These are phyloP conservation scores for Spilogale gracilis DNA, from an alignment of 2,113 vertebrate genomes.

Conservation along the genomic window DNA sequence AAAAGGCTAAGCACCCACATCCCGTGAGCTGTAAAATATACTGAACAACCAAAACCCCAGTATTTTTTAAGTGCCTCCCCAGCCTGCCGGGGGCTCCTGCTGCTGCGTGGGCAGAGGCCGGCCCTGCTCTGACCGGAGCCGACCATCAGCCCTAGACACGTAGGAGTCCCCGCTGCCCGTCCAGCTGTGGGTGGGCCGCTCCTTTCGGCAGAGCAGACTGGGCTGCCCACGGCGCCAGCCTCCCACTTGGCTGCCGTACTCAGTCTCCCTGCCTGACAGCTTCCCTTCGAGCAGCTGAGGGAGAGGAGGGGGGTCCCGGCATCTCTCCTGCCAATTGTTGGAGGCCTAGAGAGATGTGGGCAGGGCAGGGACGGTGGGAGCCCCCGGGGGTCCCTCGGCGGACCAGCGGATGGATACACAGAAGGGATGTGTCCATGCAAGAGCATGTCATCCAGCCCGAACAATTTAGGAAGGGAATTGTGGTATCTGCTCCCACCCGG, in stretches of 20 bases:
- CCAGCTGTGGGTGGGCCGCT: background rate
- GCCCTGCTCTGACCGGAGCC: background rate
- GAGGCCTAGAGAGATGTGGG: rapidly evolving
- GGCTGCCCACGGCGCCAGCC: rapidly evolving
- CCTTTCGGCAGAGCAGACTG: background rate
- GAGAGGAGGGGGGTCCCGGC: background rate
- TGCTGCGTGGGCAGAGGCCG: rapidly evolving
- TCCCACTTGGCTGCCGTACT: rapidly evolving
- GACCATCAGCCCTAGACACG: rapidly evolving
- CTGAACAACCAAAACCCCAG: rapidly evolving
- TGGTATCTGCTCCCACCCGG: rapidly evolving
- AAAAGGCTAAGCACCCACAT: rapidly evolving
- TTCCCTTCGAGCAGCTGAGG: background rate
- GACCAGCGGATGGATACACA: rapidly evolving
- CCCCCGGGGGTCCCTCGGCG: rapidly evolving
- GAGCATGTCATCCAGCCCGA: rapidly evolving
- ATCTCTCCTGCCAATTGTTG: rapidly evolving
- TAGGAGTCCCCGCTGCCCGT: background rate
- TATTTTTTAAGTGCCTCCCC: rapidly evolving
- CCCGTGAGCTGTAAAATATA: background rate
- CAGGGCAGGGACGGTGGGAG: background rate
- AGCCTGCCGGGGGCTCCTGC: background rate
- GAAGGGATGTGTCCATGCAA: rapidly evolving
- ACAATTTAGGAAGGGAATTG: rapidly evolving
- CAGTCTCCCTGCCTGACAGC: rapidly evolving